phyloP scores from a whole-genome alignment of 2,797 vertebrate genomes.

The Aulostomus chinensis region DNA sequence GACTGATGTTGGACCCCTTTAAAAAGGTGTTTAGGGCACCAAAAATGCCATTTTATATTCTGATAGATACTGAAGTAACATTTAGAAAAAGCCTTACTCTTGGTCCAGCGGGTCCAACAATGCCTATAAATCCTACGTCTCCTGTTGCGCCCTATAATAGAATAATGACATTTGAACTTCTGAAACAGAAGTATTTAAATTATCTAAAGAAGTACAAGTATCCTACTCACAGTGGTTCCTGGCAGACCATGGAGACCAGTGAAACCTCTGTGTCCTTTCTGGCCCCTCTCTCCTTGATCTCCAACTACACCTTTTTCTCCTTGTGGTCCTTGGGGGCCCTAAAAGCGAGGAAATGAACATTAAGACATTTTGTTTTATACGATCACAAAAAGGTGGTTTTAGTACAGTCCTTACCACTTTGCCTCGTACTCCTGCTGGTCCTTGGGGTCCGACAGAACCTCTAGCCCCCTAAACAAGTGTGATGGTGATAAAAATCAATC shows the following conservation, averaged over 20 bases:
- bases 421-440: constrained; percentile 87
- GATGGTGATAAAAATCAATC: background rate
- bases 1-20: no score
- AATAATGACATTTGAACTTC: constrained; percentile 6
- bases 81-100: constrained; percentile 79
- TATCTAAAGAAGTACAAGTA: background rate
- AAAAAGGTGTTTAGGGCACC: background rate
- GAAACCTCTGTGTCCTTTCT: constrained; percentile 97
- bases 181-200: no score
- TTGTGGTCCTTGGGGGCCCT: constrained; percentile 90
- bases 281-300: constrained; percentile 90
- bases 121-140: constrained; percentile 86
- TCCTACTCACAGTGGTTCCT: constrained; percentile 88
- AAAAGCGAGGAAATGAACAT: background rate
- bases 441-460: constrained; percentile 86
- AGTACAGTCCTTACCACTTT: constrained; percentile 91
- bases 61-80: no score
- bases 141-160: constrained; percentile 87
- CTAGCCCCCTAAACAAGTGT: constrained; percentile 81
- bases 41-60: no score
- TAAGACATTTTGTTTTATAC: no score
- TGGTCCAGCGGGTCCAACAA: constrained; percentile 90
- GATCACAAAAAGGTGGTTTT: no score
- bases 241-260: constrained; percentile 95
- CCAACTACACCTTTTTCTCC: constrained; percentile 93